Evolutionary conservation across 2,113 vertebrate genomes (phyloP).

Genomic region (Protomyctophum bolini): DNA sequence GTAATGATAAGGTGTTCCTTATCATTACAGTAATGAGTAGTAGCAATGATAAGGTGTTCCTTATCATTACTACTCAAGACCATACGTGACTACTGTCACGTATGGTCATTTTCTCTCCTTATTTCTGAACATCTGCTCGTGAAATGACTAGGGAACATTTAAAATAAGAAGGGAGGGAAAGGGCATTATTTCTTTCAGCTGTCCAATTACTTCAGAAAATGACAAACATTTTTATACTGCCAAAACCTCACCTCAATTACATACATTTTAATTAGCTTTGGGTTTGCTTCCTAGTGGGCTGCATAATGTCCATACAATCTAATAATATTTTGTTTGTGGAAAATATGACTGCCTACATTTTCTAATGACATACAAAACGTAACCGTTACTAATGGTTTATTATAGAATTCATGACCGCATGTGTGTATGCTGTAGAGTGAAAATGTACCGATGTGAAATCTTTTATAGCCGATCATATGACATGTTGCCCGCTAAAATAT

Average conservation of each 20-base stretch:
- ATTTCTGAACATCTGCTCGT: conserved; percentile 30
- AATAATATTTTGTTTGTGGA: conserved; percentile 61
- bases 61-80: no score
- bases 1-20: no score
- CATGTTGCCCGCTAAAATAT: no score
- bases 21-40: no score
- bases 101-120: conserved; percentile 7
- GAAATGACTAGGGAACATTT: conserved; percentile 24
- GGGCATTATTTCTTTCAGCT: conserved; percentile 39
- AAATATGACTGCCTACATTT: conserved; percentile 27
- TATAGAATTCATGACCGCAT: conserved; percentile 3
- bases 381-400: conserved; percentile 16
- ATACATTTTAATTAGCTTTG: conserved; percentile 55
- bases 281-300: conserved; percentile 64
- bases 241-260: conserved; percentile 39
- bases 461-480: no score
- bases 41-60: no score
- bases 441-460: neutral
- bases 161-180: conserved; percentile 29
- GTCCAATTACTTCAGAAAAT: conserved; percentile 48
- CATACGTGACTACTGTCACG: neutral
- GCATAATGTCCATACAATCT: conserved; percentile 52
- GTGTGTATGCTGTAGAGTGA: neutral
- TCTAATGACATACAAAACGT: conserved; percentile 23
- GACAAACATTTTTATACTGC: conserved; percentile 37